Evolutionary conservation across 2,888 invertebrate genomes (phyloP).

Genomic region (Catocala fraxini): DNA sequence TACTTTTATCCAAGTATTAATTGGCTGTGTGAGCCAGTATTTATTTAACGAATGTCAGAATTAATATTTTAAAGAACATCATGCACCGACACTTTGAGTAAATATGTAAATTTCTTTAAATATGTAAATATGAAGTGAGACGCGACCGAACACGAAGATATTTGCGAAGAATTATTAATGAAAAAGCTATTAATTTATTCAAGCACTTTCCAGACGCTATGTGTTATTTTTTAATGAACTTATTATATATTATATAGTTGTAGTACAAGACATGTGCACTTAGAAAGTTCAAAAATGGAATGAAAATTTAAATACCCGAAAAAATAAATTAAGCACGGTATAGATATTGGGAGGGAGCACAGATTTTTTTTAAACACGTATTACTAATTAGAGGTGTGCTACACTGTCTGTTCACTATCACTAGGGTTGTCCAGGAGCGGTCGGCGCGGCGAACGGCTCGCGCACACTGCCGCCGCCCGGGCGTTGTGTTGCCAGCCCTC

Average conservation of each 20-base stretch:
- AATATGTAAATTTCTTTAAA: slow-evolving; percentile 49
- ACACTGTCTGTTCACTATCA: slow-evolving; percentile 49
- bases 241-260: too few species aligned
- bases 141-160: slow-evolving; percentile 18
- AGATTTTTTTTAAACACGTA: slow-evolving; percentile 57
- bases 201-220: slow-evolving; percentile 15
- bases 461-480: slow-evolving; percentile 86
- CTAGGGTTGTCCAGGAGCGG: slow-evolving; percentile 68
- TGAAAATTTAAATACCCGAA: slow-evolving; percentile 13
- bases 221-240: background rate
- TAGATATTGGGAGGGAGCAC: slow-evolving; percentile 35
- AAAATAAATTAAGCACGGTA: slow-evolving; percentile 35
- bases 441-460: slow-evolving; percentile 75
- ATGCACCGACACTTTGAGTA: slow-evolving; percentile 30
- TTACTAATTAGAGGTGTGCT: slow-evolving; percentile 59
- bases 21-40: background rate
- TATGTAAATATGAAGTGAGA: slow-evolving; percentile 44
- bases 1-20: too few species aligned
- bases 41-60: slow-evolving; percentile 10
- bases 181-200: slow-evolving; percentile 7
- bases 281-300: slow-evolving; percentile 14
- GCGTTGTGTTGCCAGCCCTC: slow-evolving; percentile 69
- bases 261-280: slow-evolving; percentile 5
- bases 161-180: slow-evolving; percentile 10
- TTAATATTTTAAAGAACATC: slow-evolving; percentile 25